These are phyloP conservation scores for Antedon mediterranea DNA, from an alignment of 53 echinoderm and acorn worm species.

Conservation along the genomic window DNA sequence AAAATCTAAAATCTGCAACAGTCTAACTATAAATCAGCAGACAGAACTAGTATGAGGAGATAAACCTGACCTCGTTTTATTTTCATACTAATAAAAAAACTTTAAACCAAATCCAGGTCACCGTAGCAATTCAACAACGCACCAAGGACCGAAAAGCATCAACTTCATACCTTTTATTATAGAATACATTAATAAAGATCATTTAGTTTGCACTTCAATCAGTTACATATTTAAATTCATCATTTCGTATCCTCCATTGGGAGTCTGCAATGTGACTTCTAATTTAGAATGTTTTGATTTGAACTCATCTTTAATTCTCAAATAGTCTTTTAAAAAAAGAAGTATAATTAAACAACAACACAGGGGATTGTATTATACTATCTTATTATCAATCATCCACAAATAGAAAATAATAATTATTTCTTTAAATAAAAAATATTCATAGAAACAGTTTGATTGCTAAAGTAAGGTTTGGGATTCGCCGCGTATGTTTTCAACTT, in stretches of 20 bases:
- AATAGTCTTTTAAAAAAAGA: no score
- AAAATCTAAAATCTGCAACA: background rate
- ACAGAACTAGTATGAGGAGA: background rate
- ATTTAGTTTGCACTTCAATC: background rate
- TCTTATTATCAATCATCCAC: no score
- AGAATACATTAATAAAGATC: background rate
- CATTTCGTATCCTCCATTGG: background rate
- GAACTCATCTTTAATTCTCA: background rate
- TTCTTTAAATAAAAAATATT: no score
- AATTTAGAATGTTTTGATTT: background rate
- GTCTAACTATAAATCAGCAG: background rate
- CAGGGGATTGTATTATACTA: no score
- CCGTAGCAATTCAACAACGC: background rate
- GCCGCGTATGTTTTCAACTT: no score
- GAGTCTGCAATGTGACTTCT: background rate
- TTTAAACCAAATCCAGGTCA: background rate
- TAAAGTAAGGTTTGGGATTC: no score
- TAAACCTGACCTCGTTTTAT: background rate
- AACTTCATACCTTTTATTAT: background rate
- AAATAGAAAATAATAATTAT: no score
- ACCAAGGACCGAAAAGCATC: background rate
- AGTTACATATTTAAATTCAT: background rate
- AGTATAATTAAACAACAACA: no score
- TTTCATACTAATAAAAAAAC: background rate
- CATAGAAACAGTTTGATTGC: no score